Evolutionary conservation across 2,797 vertebrate genomes (phyloP).

Genomic region (Pipistrellus pygmaeus): DNA sequence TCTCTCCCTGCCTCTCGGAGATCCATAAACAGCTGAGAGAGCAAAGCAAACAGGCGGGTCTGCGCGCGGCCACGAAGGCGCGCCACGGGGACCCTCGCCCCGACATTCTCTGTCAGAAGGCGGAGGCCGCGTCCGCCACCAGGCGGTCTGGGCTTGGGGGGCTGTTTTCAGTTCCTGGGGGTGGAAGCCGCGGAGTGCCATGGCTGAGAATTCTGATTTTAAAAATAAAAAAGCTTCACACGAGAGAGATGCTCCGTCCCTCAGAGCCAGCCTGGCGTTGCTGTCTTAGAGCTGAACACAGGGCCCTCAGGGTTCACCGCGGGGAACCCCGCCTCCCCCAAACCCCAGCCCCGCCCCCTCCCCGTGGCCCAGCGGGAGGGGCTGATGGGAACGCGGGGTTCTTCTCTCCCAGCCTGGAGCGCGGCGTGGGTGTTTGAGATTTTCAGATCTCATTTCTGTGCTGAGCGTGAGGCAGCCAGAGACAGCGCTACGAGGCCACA

Average conservation of each 20-base stretch:
- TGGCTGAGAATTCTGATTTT: slow-evolving; percentile 28
- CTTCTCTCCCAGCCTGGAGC: slow-evolving; percentile 77
- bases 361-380: neutral
- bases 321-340: neutral
- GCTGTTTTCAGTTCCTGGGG: neutral
- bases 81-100: no score
- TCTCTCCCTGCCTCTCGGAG: no score
- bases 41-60: no score
- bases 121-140: neutral
- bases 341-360: no score
- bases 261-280: neutral
- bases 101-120: no score
- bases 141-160: neutral
- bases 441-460: slow-evolving; percentile 39
- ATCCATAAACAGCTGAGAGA: no score
- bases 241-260: neutral
- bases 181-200: neutral
- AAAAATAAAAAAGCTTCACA: slow-evolving; percentile 26
- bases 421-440: neutral
- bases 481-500: slow-evolving; percentile 64
- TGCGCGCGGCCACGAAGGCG: no score
- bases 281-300: neutral
- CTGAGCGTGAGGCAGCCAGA: slow-evolving; percentile 41
- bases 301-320: neutral
- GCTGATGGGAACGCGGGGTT: neutral